Evolutionary conservation across 2,113 vertebrate genomes (phyloP).

Genomic region (Nyctibius bracteatus): DNA sequence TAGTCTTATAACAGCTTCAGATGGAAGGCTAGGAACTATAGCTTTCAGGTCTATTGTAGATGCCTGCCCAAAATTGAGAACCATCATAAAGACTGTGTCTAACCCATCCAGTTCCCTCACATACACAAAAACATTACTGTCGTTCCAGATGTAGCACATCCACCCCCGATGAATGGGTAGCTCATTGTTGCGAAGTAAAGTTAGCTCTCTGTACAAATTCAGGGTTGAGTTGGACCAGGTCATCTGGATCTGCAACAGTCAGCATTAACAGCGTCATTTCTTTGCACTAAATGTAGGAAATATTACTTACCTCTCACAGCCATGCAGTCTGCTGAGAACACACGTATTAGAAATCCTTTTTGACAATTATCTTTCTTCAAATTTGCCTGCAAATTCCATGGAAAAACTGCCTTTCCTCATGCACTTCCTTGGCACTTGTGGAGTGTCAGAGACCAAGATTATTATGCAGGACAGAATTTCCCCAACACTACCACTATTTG

Average conservation of each 20-base stretch:
- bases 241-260: slow-evolving; percentile 78
- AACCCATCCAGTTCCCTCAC: slow-evolving; percentile 88
- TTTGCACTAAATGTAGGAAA: not conserved
- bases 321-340: not conserved
- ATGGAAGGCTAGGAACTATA: slow-evolving; percentile 73
- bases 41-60: slow-evolving; percentile 72
- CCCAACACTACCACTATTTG: not conserved
- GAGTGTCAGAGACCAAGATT: not conserved
- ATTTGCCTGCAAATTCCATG: not conserved
- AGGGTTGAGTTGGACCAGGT: slow-evolving; percentile 71
- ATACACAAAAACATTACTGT: slow-evolving; percentile 77
- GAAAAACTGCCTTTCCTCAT: not conserved
- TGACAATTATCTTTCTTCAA: not conserved
- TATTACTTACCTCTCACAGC: not conserved
- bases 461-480: not conserved
- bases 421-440: not conserved
- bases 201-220: slow-evolving; percentile 82
- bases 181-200: slow-evolving; percentile 72
- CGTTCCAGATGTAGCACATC: slow-evolving; percentile 84
- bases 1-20: slow-evolving; percentile 70
- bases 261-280: not conserved
- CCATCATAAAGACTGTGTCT: slow-evolving; percentile 78
- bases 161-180: slow-evolving; percentile 85
- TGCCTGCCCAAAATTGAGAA: slow-evolving; percentile 87
- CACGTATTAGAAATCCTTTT: fast-evolving